A percentile compares a stretch with the other conserved stretches of the same genome.
Evolutionary conservation across 2,888 invertebrate genomes (phyloP).

Genomic region (Branchellion lobata): DNA sequence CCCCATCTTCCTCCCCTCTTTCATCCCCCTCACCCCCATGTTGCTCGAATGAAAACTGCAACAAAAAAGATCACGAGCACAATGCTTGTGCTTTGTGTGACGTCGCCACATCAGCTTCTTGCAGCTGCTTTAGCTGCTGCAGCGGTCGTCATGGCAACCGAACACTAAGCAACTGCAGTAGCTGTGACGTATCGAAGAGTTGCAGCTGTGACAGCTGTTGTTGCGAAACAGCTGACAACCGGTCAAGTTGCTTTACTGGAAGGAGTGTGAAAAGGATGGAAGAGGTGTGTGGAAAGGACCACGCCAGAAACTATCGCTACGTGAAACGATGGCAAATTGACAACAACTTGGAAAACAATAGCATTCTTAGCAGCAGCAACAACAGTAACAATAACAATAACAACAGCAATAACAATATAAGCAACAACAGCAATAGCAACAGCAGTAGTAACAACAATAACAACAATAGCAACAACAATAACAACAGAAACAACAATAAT

Average conservation of each 20-base stretch:
- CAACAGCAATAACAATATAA: neutral
- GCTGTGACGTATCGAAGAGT: neutral
- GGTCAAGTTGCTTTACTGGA: too few species aligned
- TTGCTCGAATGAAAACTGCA: neutral
- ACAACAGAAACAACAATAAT: too few species aligned
- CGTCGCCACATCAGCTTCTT: too few species aligned
- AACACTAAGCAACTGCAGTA: neutral
- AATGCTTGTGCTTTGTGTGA: neutral
- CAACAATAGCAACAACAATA: too few species aligned
- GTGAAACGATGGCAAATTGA: too few species aligned
- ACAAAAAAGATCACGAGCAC: neutral
- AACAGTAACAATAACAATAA: neutral
- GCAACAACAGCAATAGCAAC: neutral
- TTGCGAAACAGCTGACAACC: neutral
- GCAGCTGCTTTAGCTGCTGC: neutral
- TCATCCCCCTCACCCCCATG: neutral
- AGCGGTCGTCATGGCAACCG: neutral
- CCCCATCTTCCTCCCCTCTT: neutral
- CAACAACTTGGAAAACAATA: neutral
- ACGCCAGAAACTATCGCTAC: too few species aligned
- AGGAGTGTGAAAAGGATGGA: too few species aligned
- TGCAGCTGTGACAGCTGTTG: neutral
- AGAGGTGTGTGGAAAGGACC: too few species aligned
- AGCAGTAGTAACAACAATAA: neutral
- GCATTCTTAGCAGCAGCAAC: neutral